Evolutionary conservation across 2,888 invertebrate genomes (phyloP).

Genomic region (Unio pictorum): DNA sequence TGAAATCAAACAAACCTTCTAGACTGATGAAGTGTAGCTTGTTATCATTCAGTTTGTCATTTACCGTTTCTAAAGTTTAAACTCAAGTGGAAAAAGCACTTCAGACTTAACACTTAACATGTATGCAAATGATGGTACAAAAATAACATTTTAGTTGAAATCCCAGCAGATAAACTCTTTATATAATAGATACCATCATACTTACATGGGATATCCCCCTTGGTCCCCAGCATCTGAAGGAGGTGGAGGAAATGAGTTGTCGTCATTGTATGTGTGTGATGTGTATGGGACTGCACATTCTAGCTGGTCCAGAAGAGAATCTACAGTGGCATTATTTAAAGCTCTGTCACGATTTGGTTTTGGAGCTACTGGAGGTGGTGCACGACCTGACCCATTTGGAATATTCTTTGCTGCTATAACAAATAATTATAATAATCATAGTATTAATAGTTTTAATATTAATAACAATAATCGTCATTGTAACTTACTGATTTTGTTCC

Average conservation of each 20-base stretch:
- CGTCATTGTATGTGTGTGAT: constrained; percentile 2
- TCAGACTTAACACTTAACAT: too few relatives aligned
- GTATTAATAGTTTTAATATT: background rate
- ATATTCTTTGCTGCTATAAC: background rate
- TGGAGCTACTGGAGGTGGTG: constrained; percentile 51
- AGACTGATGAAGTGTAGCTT: too few relatives aligned
- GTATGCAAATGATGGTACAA: too few relatives aligned
- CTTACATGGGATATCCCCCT: constrained; percentile 20
- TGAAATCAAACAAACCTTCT: too few relatives aligned
- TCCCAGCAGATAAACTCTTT: too few relatives aligned
- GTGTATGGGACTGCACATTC: constrained; percentile 62
- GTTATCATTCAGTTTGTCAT: too few relatives aligned
- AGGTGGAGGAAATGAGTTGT: constrained; percentile 9
- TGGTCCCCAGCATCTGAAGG: background rate
- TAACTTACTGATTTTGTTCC: too few relatives aligned
- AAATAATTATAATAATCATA: background rate
- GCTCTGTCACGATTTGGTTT: constrained; percentile 48
- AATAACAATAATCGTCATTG: background rate
- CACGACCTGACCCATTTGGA: constrained; percentile 2
- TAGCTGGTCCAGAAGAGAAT: constrained; percentile 90
- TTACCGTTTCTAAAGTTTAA: too few relatives aligned
- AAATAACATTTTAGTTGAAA: too few relatives aligned
- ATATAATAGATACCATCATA: background rate
- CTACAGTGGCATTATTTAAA: constrained; percentile 78
- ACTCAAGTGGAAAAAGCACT: too few relatives aligned